Base-by-base conservation (phyloP, 2,888 invertebrate species). In the Aproaerema taeniolella region DNA sequence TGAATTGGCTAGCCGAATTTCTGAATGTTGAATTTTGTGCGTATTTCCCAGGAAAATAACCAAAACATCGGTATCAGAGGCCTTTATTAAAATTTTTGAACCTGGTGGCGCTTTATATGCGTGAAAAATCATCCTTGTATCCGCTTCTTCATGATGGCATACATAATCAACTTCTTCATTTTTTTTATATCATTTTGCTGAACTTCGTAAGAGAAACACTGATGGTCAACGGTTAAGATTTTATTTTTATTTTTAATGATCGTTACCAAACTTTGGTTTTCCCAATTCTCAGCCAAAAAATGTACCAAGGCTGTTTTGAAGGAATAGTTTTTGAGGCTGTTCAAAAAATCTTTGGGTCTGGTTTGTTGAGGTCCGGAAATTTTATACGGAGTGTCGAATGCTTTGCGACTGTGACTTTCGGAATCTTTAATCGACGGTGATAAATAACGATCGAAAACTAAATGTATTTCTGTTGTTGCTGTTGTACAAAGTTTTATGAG, bases 91-190 rank as follows among this genome's bases (percentile, higher is more conserved):
- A 49, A 53, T 13, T 11, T 31, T 49, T 41, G 49, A 50, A 9
- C 45, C 42, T 45, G 47, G 47, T 43, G 15, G 32, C 36, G 35
- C 46, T 53, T 50, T 52, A 41, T 8, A 39, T 39, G 44, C 42
- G 34, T 54, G 52, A 45, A 54, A 54, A 45, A 53, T 44, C 39
- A 52, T 56, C 42, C 50, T 41, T n/a, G 52, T 50, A 43, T 49
- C 47, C 24, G 46, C 49, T 29, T 52, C 52, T 48, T 47, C 47
- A 17, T 46, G 41, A 29, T 41, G 28, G 41, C 49, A 54, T 45
- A 33, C 39, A 38, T 46, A 53, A 42, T 49, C 20, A 37, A 20
- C 28, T 49, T 50, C 47, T 48, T 50, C 26, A 35, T 5, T 25
- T 38, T 43, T 42, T 16, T 16, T 39, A 50, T n/a, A 16, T n/a